Percentiles rank a stretch among this genome's conserved stretches.
Evolutionary conservation across 2,113 vertebrate genomes (phyloP).

Genomic region (Onychostruthus taczanowskii): DNA sequence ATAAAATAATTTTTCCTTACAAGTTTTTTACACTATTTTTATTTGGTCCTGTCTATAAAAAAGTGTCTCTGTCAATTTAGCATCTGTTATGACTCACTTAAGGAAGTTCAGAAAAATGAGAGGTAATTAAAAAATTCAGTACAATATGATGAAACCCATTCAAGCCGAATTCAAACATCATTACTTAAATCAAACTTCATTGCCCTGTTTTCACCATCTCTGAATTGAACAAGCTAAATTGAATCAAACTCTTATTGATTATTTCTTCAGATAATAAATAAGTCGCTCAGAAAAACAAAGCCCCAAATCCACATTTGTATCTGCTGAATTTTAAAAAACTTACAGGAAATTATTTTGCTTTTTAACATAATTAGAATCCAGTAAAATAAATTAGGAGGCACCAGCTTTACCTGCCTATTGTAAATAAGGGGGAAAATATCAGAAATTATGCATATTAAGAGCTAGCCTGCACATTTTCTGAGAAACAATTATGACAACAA

Average conservation of each 20-base stretch:
- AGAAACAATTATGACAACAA: background rate
- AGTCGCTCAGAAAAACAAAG: background rate
- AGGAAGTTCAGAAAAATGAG: background rate
- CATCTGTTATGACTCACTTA: background rate
- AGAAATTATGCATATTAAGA: background rate
- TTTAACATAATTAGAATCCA: constrained; percentile 9
- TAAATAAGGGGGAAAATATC: background rate
- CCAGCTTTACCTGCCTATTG: background rate
- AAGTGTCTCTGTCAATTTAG: background rate
- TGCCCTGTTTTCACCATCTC: background rate
- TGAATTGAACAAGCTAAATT: background rate
- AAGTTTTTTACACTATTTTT: background rate
- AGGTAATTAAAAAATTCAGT: background rate
- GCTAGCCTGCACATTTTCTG: background rate
- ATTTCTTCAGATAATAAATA: constrained; percentile 3
- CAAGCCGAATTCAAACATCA: background rate
- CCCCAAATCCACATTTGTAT: background rate
- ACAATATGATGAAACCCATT: background rate
- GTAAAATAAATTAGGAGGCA: constrained; percentile 28
- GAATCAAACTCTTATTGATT: background rate
- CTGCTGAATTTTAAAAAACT: background rate
- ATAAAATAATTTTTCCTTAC: background rate
- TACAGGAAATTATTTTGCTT: constrained; percentile 19
- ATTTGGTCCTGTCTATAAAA: background rate
- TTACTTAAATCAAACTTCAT: constrained; percentile 6